These are phyloP conservation scores for Phataginus tetradactyla DNA, from an alignment of 2,797 vertebrate species.

Conservation along the genomic window DNA sequence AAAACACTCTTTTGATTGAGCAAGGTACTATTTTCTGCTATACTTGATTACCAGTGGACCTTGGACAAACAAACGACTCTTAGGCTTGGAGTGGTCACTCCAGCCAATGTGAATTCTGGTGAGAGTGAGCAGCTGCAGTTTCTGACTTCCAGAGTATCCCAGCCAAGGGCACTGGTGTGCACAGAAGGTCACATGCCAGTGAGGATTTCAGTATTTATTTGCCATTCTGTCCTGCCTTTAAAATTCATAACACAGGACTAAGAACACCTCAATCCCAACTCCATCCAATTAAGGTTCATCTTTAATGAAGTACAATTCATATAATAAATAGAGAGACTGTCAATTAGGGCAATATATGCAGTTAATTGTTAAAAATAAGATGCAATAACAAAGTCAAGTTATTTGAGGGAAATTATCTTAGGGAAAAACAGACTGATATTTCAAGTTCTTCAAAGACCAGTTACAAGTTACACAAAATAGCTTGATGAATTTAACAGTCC, in stretches of 20 bases:
- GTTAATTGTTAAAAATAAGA: slow-evolving; percentile 78
- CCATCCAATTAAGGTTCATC: slow-evolving; percentile 16
- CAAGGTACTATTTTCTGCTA: background rate
- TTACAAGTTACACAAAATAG: slow-evolving; percentile 66
- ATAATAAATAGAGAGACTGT: slow-evolving; percentile 52
- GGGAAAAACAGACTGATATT: slow-evolving; percentile 60
- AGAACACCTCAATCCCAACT: background rate
- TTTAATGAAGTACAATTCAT: slow-evolving; percentile 70
- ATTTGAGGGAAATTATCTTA: slow-evolving; percentile 70
- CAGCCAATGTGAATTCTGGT: background rate
- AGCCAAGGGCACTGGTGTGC: too few relatives aligned
- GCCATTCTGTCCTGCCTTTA: background rate
- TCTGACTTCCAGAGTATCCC: background rate
- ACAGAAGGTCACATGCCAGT: background rate
- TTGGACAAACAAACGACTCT: background rate
- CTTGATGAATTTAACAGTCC: slow-evolving; percentile 69
- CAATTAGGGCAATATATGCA: slow-evolving; percentile 64
- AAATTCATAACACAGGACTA: background rate
- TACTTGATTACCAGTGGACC: background rate
- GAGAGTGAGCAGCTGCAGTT: background rate
- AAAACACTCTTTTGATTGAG: background rate
- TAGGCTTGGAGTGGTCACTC: background rate
- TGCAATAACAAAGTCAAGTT: slow-evolving; percentile 72
- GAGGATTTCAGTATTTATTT: background rate
- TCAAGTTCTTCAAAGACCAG: slow-evolving; percentile 72